Percentiles rank a stretch among this genome's conserved stretches.
Conservation (phyloP, 2,797 vertebrate genomes). For the Simalia tracyae region DNA sequence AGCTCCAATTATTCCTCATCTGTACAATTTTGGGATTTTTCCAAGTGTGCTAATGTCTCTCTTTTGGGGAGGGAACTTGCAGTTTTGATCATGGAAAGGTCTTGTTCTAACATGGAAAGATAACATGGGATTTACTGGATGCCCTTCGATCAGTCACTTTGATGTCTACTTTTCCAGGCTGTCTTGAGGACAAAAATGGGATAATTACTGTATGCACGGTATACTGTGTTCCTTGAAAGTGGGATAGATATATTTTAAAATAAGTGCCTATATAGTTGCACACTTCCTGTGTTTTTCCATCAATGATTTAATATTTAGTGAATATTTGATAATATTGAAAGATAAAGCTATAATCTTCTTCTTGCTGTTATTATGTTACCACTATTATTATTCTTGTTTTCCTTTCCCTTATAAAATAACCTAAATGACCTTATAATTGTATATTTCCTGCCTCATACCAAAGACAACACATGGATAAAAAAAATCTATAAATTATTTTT, state of each 20-base stretch:
- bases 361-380: neutral
- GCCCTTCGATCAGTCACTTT: no score
- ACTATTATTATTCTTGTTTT: neutral
- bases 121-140: neutral
- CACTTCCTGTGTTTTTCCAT: neutral
- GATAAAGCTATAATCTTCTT: neutral
- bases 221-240: neutral
- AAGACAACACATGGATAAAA: neutral
- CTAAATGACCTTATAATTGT: neutral
- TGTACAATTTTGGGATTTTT: neutral
- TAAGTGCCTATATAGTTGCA: neutral
- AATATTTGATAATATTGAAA: neutral
- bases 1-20: neutral
- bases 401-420: neutral
- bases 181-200: neutral
- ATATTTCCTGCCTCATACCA: neutral
- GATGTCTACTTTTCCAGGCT: neutral
- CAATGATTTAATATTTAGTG: neutral
- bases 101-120: neutral
- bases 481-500: neutral
- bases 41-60: neutral
- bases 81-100: neutral
- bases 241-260: neutral
- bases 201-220: neutral
- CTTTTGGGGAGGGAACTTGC: neutral